Evolutionary conservation across 2,888 invertebrate species (phyloP).

Genomic region (Melanostoma mellinum): DNA sequence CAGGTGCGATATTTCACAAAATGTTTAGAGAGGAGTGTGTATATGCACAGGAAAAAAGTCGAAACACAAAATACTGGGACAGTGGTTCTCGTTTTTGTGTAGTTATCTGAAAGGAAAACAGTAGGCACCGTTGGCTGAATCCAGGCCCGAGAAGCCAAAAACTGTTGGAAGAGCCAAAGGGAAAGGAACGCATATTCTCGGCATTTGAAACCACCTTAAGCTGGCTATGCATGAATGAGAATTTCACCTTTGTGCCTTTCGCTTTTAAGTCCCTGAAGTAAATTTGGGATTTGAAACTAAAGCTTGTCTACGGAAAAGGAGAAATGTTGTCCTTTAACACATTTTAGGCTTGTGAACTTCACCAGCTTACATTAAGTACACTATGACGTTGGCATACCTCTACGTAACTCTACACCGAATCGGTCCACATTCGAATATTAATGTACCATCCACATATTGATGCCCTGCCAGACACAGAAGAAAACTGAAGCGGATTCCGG

Average conservation of each 20-base stretch:
- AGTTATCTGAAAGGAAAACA: constrained; percentile 6
- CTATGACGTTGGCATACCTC: constrained; percentile 50
- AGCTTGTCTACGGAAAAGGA: neutral
- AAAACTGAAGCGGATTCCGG: constrained; percentile 49
- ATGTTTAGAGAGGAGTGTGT: constrained; percentile 23
- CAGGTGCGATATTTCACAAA: constrained; percentile 68
- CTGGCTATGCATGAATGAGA: neutral
- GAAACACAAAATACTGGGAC: constrained; percentile 42
- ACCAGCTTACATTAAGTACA: neutral
- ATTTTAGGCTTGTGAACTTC: constrained; percentile 6
- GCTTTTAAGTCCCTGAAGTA: no score
- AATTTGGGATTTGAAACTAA: no score
- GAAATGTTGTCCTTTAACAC: neutral
- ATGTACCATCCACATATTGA: constrained; percentile 47
- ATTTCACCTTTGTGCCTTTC: constrained; percentile 1
- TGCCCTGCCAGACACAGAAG: constrained; percentile 54
- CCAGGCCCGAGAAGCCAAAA: constrained; percentile 5
- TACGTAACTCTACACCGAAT: constrained; percentile 44
- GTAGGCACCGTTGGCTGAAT: constrained; percentile 14
- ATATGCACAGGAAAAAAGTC: neutral
- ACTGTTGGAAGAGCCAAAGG: constrained; percentile 13
- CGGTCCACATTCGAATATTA: constrained; percentile 9
- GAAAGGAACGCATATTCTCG: neutral
- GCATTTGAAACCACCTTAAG: neutral
- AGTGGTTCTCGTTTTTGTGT: constrained; percentile 37